Evolutionary conservation across 2,113 vertebrate genomes (phyloP).

Genomic region (Trematocara unimaculatum): DNA sequence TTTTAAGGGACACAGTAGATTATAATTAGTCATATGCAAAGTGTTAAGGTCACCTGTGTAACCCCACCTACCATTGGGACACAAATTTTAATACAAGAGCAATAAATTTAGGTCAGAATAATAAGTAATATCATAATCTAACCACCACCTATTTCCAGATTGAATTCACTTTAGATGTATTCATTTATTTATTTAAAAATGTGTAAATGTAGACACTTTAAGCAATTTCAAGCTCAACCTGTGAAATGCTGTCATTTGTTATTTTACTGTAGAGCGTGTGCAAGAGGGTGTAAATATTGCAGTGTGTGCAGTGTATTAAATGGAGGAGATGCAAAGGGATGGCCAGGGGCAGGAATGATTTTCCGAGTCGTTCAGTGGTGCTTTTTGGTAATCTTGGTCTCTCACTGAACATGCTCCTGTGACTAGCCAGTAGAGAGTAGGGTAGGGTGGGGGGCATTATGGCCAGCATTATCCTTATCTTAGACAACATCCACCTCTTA

Average conservation of each 20-base stretch:
- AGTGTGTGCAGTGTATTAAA: not conserved
- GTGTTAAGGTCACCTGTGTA: not conserved
- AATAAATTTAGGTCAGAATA: not conserved
- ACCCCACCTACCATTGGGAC: not conserved
- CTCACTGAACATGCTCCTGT: not conserved
- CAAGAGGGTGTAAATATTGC: not conserved
- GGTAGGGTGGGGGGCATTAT: not conserved
- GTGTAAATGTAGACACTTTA: not conserved
- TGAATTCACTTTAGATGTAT: not conserved
- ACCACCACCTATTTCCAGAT: not conserved
- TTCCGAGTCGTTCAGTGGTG: not conserved
- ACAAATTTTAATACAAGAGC: not conserved
- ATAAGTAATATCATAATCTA: not conserved
- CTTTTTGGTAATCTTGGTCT: not conserved
- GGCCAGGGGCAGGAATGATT: not conserved
- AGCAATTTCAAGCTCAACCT: not conserved
- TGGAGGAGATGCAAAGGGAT: not conserved
- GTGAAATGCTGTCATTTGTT: not conserved
- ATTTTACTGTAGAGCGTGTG: not conserved
- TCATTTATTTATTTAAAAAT: not conserved
- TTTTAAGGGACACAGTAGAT: not conserved
- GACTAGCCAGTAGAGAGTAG: not conserved
- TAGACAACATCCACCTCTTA: not conserved
- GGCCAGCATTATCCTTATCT: not conserved
- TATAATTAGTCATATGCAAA: not conserved